Evolutionary conservation across 2,797 vertebrate genomes (phyloP).

Genomic region (Nothura maculosa): DNA sequence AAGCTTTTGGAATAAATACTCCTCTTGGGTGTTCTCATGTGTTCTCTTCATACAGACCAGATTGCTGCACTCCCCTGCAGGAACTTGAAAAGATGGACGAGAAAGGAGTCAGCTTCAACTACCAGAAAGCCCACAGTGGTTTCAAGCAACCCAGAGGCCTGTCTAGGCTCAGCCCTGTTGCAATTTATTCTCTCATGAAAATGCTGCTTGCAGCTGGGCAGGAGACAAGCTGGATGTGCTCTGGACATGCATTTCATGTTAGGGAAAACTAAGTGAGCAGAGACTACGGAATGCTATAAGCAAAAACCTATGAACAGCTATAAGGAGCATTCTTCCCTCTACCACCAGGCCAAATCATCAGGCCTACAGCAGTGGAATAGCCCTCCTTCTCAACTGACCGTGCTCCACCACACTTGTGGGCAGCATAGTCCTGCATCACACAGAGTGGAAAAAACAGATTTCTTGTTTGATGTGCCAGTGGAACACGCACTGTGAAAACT

Average conservation of each 20-base stretch:
- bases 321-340: neutral
- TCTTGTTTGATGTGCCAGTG: too few relatives aligned
- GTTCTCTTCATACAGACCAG: slow-evolving; percentile 3
- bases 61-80: neutral
- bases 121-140: neutral
- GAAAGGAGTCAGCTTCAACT: neutral
- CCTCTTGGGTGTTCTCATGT: neutral
- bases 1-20: slow-evolving; percentile 30
- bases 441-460: neutral
- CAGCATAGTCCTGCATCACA: neutral
- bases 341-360: neutral
- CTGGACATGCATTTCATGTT: too few relatives aligned
- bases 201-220: slow-evolving; percentile 5
- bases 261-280: neutral
- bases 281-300: too few relatives aligned
- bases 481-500: neutral
- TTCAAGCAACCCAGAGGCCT: neutral
- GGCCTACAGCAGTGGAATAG: neutral
- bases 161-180: neutral
- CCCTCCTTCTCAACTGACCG: neutral
- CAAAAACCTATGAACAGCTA: neutral
- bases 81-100: neutral
- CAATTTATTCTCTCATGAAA: neutral
- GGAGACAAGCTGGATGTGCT: neutral
- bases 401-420: neutral